A percentile compares a stretch with the other conserved stretches of the same genome.
phyloP scores from a whole-genome alignment of 2,113 vertebrate species.

The Oenanthe melanoleuca region DNA sequence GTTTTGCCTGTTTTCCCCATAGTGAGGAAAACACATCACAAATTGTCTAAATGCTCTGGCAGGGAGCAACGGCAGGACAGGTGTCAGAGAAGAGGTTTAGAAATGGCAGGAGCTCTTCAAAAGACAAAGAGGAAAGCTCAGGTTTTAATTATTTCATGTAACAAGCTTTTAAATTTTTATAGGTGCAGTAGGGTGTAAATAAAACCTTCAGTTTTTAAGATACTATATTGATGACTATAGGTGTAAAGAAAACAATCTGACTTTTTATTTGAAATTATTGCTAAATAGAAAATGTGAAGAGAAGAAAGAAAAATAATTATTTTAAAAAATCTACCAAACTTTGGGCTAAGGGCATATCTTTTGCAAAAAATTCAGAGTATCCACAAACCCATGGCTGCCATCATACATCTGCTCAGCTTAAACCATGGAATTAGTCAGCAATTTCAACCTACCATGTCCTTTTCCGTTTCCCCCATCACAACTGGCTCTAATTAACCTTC shows the following conservation, averaged over 20 bases:
- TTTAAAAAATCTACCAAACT: not conserved
- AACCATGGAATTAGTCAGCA: not conserved
- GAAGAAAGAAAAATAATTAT: no score
- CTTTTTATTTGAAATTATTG: not conserved
- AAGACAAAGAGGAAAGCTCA: not conserved
- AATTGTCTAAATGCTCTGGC: constrained; percentile 3
- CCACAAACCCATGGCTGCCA: not conserved
- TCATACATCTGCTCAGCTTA: not conserved
- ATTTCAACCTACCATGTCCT: not conserved
- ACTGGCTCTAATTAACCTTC: constrained; percentile 9
- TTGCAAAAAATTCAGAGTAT: not conserved
- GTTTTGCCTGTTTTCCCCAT: not conserved
- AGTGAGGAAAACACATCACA: not conserved
- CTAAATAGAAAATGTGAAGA: not conserved
- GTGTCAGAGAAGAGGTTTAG: not conserved
- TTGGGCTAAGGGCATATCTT: not conserved
- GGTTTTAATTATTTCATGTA: not conserved
- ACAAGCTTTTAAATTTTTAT: not conserved
- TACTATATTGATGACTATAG: not conserved
- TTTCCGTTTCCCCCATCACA: not conserved
- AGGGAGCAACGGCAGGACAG: not conserved
- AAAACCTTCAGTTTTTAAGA: not conserved
- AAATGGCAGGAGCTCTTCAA: not conserved
- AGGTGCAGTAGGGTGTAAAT: not conserved
- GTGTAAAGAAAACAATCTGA: not conserved